These are phyloP conservation scores for Drosophila oshimai DNA, from an alignment of 1,140 invertebrate genomes.

Conservation along the genomic window DNA sequence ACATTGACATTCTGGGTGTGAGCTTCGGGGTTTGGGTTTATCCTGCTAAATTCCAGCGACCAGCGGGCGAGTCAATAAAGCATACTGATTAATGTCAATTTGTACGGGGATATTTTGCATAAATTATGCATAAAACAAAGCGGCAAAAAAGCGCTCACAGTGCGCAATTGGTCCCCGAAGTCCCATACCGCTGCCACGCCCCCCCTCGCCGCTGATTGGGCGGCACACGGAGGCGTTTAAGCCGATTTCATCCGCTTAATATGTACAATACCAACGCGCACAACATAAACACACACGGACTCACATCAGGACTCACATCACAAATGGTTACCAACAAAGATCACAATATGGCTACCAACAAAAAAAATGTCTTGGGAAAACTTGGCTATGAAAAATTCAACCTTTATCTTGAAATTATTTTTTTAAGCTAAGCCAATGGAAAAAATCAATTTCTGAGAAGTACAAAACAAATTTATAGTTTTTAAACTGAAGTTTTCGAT, in stretches of 20 bases:
- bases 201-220: neutral
- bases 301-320: too few relatives aligned
- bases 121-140: constrained; percentile 68
- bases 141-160: constrained; percentile 18
- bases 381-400: too few relatives aligned
- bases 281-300: constrained; percentile 6
- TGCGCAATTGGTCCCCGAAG: constrained; percentile 22
- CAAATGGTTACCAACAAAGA: neutral
- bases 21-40: neutral
- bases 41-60: neutral
- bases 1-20: constrained; percentile 1
- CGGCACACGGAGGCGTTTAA: constrained; percentile 42
- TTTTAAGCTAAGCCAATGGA: too few relatives aligned
- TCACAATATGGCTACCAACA: too few relatives aligned
- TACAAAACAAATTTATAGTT: too few relatives aligned
- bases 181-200: constrained; percentile 4
- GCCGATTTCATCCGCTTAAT: constrained; percentile 61
- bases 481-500: too few relatives aligned
- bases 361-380: too few relatives aligned
- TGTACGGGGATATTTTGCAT: constrained; percentile 57
- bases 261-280: constrained; percentile 26
- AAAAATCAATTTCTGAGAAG: too few relatives aligned
- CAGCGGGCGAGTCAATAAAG: constrained; percentile 54
- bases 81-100: constrained; percentile 67
- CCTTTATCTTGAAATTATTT: too few relatives aligned